Percentiles rank a stretch among this genome's conserved stretches.
phyloP scores from a whole-genome alignment of 2,888 invertebrate genomes.

The Cenopis cana region DNA sequence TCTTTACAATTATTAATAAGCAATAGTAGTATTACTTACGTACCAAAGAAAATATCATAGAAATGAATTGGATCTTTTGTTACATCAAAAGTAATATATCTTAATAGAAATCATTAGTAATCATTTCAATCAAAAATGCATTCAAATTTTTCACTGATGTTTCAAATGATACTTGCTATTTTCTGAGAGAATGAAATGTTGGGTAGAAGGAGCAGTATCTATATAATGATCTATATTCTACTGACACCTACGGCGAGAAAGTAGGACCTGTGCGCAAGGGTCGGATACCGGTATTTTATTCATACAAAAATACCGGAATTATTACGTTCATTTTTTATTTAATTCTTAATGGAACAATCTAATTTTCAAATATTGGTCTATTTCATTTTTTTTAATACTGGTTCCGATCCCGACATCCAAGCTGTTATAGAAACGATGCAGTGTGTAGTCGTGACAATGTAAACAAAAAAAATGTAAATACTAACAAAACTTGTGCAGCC shows the following conservation, averaged over 20 bases:
- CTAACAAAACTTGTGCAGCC: not conserved
- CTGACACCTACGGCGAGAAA: too few species aligned
- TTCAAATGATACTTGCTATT: not conserved
- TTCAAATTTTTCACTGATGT: not conserved
- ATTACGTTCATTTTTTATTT: too few species aligned
- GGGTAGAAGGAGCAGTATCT: not conserved
- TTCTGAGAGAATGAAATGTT: not conserved
- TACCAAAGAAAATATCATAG: constrained; percentile 29
- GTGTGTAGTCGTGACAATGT: not conserved
- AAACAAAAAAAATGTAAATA: too few species aligned
- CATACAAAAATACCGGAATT: too few species aligned
- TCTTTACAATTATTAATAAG: constrained; percentile 6
- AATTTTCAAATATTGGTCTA: too few species aligned
- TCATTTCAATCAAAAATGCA: not conserved
- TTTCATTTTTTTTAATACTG: too few species aligned
- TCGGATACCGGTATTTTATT: too few species aligned
- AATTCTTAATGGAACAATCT: too few species aligned
- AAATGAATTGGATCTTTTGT: not conserved
- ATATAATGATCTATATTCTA: too few species aligned
- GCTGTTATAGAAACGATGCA: not conserved
- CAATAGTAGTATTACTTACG: constrained; percentile 4
- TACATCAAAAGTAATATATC: constrained; percentile 11
- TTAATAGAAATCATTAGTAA: not conserved
- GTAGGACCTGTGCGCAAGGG: not conserved
- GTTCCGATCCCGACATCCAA: too few species aligned